A percentile compares a stretch with the other conserved stretches of the same genome.
These are phyloP conservation scores for Psittacula echo DNA, from an alignment of 2,797 vertebrate genomes.

Conservation along the genomic window DNA sequence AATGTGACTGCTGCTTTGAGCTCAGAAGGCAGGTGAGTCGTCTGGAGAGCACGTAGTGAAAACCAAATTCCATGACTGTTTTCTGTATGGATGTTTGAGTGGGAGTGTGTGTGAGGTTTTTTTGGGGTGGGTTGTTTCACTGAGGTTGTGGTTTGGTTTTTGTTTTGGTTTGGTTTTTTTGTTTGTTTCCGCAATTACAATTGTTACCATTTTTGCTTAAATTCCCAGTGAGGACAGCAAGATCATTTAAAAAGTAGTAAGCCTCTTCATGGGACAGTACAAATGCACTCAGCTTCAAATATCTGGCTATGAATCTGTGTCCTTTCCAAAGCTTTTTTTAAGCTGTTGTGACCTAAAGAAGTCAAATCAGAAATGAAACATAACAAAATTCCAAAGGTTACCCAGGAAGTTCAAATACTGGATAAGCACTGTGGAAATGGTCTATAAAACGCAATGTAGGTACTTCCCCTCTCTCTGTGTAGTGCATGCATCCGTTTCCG, in stretches of 20 bases:
- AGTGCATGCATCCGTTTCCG: background rate
- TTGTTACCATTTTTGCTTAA: background rate
- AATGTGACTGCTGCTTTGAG: background rate
- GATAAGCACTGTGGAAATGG: background rate
- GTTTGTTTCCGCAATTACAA: background rate
- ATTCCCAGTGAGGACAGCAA: background rate
- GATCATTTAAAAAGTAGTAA: background rate
- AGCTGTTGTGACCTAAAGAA: background rate
- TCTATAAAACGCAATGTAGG: background rate
- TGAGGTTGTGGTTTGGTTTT: background rate
- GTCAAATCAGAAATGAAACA: background rate
- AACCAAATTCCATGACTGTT: background rate
- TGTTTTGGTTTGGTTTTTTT: background rate
- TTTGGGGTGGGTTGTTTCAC: background rate
- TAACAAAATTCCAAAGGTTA: background rate
- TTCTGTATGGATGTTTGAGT: background rate
- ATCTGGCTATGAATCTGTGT: background rate
- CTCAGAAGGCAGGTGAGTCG: background rate
- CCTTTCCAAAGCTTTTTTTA: background rate
- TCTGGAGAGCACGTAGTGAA: background rate
- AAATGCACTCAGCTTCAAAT: background rate
- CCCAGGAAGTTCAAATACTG: background rate
- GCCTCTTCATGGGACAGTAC: background rate
- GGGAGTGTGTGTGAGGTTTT: rapidly evolving
- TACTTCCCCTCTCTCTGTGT: background rate